Evolutionary conservation across 2,888 invertebrate species (phyloP), one percentile per base, ranked within the genome.

Genomic region (Phyto melanocephala): DNA sequence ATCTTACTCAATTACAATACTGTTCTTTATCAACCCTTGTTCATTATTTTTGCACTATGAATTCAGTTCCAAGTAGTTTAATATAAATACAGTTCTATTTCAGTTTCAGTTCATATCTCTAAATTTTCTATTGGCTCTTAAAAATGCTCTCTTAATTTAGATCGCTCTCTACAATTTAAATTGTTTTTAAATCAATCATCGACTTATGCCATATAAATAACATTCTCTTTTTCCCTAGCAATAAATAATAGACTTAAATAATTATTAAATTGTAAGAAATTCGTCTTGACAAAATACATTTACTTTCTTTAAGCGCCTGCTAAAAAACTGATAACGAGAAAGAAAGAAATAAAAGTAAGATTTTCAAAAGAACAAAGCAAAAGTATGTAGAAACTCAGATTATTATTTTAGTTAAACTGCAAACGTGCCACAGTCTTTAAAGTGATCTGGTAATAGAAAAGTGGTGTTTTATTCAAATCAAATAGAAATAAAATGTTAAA

Each of bases 251-350:
- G 20, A 17, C 4, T 47, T 35, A 8, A 20, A 54, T 22, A 33
- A 33, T 6, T 11, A 35, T 13, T 20, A 22, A 42, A 6, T n/a
- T 47, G 15, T 11, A 45, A 1, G 13, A 63, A 47, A 50, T 40
- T 60, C 20, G 33, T 50, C 13, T 24, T 35, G 28, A 54, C 24
- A 70, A 10, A 52, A 54, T 2, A 35, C 54, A 56, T 63, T 8
- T 56, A 58, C 63, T 78, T 78, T 78, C 78, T 65, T 71, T 40
- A 17, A 65, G 47, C 56, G 63, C 20, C 28, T 13, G 22, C 45
- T 56, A 13, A 20, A n/a, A n/a, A 63, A 37, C 74, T 81, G 81
- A 81, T 81, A 81, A 81, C 78, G 56, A 78, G 42, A 78, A 33
- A 17, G 20, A 65, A 65, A 22, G 37, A 22, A 60, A 28, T 52